Evolutionary conservation across 2,797 vertebrate species (phyloP).

Genomic region (Sebastes oblongus): DNA sequence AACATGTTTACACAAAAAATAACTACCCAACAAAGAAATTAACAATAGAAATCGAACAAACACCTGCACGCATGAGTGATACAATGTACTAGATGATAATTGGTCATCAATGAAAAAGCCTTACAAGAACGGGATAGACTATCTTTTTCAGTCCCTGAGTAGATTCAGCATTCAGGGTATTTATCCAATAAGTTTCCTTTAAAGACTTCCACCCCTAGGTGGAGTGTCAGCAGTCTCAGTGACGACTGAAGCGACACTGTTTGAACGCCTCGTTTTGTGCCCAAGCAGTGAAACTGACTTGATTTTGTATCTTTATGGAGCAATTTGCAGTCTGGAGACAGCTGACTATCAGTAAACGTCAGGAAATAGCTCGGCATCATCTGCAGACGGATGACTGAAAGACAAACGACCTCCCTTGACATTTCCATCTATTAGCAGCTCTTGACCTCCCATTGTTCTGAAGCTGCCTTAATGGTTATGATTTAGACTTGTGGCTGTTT

Average conservation of each 20-base stretch:
- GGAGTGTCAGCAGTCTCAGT: background rate
- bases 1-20: background rate
- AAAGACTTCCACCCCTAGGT: background rate
- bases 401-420: background rate
- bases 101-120: background rate
- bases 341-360: background rate
- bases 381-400: background rate
- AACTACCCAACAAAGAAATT: too few relatives aligned
- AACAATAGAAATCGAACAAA: background rate
- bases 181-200: background rate
- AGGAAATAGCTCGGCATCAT: background rate
- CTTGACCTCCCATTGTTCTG: constrained; percentile 3
- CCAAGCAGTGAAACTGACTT: background rate
- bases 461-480: background rate
- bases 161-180: background rate
- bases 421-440: constrained; percentile 7
- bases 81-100: background rate
- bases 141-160: background rate
- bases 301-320: background rate
- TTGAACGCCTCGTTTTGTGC: background rate
- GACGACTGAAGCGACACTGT: background rate
- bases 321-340: background rate
- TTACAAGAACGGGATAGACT: background rate
- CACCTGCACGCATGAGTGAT: background rate
- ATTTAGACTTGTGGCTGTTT: background rate